Conservation (phyloP, 2,888 invertebrate species). For the Pomacea canaliculata region DNA sequence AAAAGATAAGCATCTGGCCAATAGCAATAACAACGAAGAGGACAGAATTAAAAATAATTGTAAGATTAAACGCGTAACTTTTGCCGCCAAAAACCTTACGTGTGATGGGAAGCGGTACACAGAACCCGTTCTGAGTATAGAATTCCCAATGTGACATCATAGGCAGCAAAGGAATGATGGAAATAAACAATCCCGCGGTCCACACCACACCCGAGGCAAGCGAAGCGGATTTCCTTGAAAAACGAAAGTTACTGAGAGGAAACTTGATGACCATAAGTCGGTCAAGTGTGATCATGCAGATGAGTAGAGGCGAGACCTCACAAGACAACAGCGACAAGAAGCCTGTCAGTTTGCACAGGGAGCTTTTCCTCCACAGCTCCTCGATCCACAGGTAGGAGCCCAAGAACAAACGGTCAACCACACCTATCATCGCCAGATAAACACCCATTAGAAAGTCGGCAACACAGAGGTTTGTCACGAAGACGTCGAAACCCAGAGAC, state of each 20-base stretch:
- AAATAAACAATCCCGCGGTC: conserved; percentile 4
- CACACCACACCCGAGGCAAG: conserved; percentile 18
- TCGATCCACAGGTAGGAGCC: conserved; percentile 21
- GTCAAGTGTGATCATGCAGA: conserved; percentile 24
- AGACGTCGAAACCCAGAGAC: conserved; percentile 8
- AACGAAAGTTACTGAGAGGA: conserved; percentile 1
- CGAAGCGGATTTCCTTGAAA: conserved; percentile 10
- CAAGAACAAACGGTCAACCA: conserved; percentile 25
- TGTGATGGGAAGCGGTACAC: conserved; percentile 22
- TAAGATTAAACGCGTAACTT: neutral
- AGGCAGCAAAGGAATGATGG: conserved; percentile 14
- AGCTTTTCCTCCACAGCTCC: conserved; percentile 20
- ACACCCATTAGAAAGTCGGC: conserved; percentile 32
- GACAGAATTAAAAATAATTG: neutral
- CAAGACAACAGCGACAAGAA: conserved; percentile 23
- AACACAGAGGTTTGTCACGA: conserved; percentile 22
- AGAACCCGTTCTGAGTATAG: conserved; percentile 23
- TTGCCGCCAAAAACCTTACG: neutral
- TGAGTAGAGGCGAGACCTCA: conserved; percentile 20
- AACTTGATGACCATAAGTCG: conserved; percentile 12
- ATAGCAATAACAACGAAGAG: neutral
- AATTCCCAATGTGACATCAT: conserved; percentile 12
- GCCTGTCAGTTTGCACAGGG: conserved; percentile 22
- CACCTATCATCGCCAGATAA: conserved; percentile 25
- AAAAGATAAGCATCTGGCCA: neutral